Evolutionary conservation across 2,888 invertebrate genomes (phyloP).

Genomic region (Panorpa germanica): DNA sequence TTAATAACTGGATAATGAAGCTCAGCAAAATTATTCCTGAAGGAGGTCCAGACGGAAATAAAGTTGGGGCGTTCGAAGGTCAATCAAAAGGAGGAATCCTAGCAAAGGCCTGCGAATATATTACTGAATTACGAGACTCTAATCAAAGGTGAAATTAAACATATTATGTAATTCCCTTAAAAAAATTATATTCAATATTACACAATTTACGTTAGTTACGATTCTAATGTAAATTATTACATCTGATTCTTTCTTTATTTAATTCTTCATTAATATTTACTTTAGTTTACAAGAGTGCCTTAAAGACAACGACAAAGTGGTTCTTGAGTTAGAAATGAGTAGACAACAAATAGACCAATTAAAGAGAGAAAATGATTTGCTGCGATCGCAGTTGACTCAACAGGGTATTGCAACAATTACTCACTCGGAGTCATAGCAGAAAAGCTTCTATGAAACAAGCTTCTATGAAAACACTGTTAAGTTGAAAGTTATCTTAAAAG

Average conservation of each 20-base stretch:
- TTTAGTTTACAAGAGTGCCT: conserved; percentile 20
- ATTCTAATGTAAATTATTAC: conserved; percentile 8
- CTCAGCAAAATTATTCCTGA: conserved; percentile 77
- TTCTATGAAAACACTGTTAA: too few relatives aligned
- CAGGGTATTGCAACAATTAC: too few relatives aligned
- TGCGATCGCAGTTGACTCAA: too few relatives aligned
- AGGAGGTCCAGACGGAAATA: conserved; percentile 15
- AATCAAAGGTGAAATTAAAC: conserved; percentile 43
- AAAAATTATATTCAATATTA: not conserved
- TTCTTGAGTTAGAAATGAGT: too few relatives aligned
- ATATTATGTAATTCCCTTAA: not conserved
- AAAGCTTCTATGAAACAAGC: too few relatives aligned
- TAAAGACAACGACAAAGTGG: conserved; percentile 11
- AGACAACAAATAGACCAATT: too few relatives aligned
- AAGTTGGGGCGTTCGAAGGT: conserved; percentile 38
- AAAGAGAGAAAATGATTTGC: too few relatives aligned
- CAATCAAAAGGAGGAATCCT: conserved; percentile 91
- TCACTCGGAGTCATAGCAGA: too few relatives aligned
- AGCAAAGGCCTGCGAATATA: conserved; percentile 90
- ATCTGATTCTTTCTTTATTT: too few relatives aligned
- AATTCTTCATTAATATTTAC: conserved; percentile 5
- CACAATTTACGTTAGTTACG: not conserved
- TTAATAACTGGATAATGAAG: conserved; percentile 92
- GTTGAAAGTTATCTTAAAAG: too few relatives aligned
- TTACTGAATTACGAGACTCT: conserved; percentile 61